Evolutionary conservation across 1,140 invertebrate species (phyloP), one percentile per base, ranked within the genome.

Genomic region (Luehdorfia chinensis): DNA sequence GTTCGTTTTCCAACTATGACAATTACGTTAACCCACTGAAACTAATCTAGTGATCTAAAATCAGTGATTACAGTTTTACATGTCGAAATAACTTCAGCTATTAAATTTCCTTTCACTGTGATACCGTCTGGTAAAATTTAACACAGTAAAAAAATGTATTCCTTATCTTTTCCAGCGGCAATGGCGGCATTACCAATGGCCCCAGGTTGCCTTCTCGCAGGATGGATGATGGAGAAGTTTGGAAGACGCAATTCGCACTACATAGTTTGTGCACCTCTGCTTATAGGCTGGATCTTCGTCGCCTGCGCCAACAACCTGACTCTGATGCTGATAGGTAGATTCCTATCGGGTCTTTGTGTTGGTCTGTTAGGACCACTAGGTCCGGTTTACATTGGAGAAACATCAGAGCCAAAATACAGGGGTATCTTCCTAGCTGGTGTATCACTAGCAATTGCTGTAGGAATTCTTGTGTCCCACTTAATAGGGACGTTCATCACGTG

Each of bases 211-310:
- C 77, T 91, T 12, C 58, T 91, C 7, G 85, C 88, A 3, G 89
- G 91, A 1, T 83, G 89, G 56, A 58, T 91, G 25, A 91, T 94
- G 72, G 92, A 94, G 51, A 90, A 87, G 50, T 85, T 91, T 39
- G 94, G 94, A 2, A 80, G 94, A 41, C 91, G 89, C 61, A 79
- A 66, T 4, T 89, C 91, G 0, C 87, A 93, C 34, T 74, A 90
- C 18, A 64, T 92, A 6, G 73, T 90, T n/a, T 88, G 88, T 11
- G 68, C 90, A 0, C 90, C 92, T 0, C 92, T 90, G 33, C 59
- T 92, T 0, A 39, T 90, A n/a, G 93, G 93, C 7, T 95, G 93
- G 92, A 56, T 91, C 2, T 55, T 90, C 5, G 90, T 94, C 6
- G 83, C 87, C 13, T 76, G 89, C 28, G 81, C 90, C 1, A 57